Evolutionary conservation across 2,113 vertebrate genomes (phyloP).

Genomic region (Pseudonaja textilis): DNA sequence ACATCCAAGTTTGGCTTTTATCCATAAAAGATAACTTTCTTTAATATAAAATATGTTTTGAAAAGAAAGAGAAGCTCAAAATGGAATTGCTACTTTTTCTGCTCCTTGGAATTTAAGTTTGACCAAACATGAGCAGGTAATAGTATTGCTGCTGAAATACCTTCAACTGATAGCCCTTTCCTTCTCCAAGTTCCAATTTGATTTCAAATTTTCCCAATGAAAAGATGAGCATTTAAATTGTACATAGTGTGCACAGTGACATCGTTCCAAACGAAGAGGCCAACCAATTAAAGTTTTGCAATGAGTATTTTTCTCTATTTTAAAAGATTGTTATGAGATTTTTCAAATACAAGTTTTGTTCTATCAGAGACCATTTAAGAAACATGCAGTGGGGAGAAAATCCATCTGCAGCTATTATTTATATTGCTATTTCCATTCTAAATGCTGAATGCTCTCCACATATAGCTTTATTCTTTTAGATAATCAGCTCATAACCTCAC

Average conservation of each 20-base stretch:
- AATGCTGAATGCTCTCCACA: background rate
- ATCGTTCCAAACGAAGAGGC: background rate
- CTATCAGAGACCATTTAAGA: background rate
- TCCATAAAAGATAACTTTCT: background rate
- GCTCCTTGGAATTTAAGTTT: background rate
- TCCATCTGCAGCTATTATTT: fast-evolving
- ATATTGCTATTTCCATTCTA: background rate
- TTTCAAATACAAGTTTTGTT: background rate
- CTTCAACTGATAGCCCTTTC: background rate
- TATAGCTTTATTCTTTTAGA: background rate
- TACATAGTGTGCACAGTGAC: background rate
- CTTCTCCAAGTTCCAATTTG: background rate
- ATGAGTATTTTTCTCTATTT: background rate
- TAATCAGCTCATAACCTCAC: background rate
- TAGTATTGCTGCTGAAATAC: background rate
- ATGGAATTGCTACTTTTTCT: background rate
- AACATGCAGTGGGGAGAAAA: background rate
- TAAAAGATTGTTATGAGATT: background rate
- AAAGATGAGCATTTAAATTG: background rate
- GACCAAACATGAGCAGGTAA: background rate
- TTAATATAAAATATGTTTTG: background rate
- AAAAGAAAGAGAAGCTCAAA: background rate
- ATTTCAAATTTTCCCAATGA: background rate
- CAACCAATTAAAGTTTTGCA: background rate
- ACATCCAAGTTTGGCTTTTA: background rate